Conservation (phyloP, 2,888 invertebrate species). For the Clivina fossor region DNA sequence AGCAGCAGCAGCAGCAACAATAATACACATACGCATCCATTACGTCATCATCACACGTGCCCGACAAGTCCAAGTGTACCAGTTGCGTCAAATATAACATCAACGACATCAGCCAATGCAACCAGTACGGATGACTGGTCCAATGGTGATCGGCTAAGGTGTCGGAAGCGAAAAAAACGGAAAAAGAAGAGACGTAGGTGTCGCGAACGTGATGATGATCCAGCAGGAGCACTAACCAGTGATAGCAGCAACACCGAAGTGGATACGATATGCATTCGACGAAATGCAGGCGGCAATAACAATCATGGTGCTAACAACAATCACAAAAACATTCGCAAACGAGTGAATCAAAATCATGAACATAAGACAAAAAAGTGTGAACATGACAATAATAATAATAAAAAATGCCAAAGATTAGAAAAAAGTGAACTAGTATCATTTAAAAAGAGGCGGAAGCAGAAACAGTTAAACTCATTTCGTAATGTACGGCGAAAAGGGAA, state of each 20-base stretch:
- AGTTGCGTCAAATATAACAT: slow-evolving; percentile 11
- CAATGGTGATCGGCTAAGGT: slow-evolving; percentile 51
- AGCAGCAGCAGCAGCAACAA: slow-evolving; percentile 44
- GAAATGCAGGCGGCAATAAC: neutral
- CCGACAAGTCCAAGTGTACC: slow-evolving; percentile 39
- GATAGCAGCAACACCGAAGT: slow-evolving; percentile 34
- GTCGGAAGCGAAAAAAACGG: slow-evolving; percentile 56
- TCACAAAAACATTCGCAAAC: slow-evolving; percentile 46
- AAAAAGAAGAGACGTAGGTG: slow-evolving; percentile 57
- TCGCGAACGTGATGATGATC: slow-evolving; percentile 45
- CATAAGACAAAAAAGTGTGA: slow-evolving; percentile 51
- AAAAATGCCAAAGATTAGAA: slow-evolving; percentile 53
- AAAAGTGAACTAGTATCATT: slow-evolving; percentile 41
- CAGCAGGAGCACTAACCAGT: slow-evolving; percentile 42
- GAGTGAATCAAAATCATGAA: slow-evolving; percentile 53
- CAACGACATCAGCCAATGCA: slow-evolving; percentile 28
- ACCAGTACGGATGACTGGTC: slow-evolving; percentile 32
- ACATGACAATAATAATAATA: slow-evolving; percentile 45
- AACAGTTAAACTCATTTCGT: slow-evolving; percentile 44
- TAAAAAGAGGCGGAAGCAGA: slow-evolving; percentile 45
- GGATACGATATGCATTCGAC: neutral
- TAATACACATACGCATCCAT: slow-evolving; percentile 44
- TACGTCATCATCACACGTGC: slow-evolving; percentile 52
- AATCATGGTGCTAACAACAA: slow-evolving; percentile 20
- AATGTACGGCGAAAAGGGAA: slow-evolving; percentile 50